A percentile compares a stretch with the other conserved stretches of the same genome.
Conservation (phyloP, 2,113 vertebrate genomes). For the Nibea albiflora region DNA sequence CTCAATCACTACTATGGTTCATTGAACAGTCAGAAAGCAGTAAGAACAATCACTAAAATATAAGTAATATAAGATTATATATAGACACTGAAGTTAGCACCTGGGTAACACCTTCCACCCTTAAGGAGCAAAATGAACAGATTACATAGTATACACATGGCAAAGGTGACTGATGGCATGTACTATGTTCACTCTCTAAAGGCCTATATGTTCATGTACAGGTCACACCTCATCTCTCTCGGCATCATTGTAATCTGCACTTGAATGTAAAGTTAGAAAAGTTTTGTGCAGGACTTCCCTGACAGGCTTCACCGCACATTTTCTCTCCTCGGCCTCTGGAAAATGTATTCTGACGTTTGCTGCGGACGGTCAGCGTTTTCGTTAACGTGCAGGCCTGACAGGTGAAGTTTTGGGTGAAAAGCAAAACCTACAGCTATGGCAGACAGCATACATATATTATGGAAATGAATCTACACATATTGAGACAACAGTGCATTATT, state of each 20-base stretch:
- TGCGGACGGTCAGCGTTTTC: background rate
- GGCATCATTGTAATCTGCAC: background rate
- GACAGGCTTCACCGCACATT: background rate
- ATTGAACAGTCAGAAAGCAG: slow-evolving; percentile 1
- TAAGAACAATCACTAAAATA: background rate
- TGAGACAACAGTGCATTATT: background rate
- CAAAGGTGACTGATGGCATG: no score
- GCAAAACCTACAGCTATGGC: background rate
- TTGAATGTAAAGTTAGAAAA: background rate
- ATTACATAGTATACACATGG: no score
- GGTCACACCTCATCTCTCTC: background rate
- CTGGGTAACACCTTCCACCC: no score
- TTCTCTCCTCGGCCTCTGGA: background rate
- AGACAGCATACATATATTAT: background rate
- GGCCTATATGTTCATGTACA: background rate
- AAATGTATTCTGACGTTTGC: background rate
- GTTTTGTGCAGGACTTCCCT: background rate
- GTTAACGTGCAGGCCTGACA: background rate
- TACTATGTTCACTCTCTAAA: no score
- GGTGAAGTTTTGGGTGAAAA: background rate
- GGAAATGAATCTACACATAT: background rate
- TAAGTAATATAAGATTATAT: background rate
- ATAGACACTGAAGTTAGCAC: background rate
- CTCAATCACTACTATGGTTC: background rate
- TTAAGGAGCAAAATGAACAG: background rate